Evolutionary conservation across 2,113 vertebrate genomes (phyloP).

Genomic region (Brienomyrus brachyistius): DNA sequence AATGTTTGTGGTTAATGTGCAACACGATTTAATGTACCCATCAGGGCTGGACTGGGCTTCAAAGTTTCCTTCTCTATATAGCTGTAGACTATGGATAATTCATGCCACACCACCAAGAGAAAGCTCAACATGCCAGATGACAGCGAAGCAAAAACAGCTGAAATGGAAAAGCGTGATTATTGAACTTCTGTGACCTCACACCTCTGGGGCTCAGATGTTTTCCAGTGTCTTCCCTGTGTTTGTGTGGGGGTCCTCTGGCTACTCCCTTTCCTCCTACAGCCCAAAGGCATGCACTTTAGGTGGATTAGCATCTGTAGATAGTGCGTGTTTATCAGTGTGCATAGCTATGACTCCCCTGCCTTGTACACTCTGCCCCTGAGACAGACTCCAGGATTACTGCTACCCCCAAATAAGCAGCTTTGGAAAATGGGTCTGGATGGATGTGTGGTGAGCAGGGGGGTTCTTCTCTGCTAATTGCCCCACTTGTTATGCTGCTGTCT

Average conservation of each 20-base stretch:
- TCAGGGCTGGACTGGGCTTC: not conserved
- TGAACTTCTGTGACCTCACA: not conserved
- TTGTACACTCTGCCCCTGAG: not conserved
- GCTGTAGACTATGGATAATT: not conserved
- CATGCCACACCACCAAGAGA: not conserved
- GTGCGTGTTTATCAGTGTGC: not conserved
- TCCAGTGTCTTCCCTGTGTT: not conserved
- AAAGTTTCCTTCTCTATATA: no score
- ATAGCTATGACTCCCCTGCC: not conserved
- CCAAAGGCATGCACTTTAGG: not conserved
- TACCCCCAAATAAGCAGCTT: not conserved
- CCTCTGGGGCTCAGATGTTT: not conserved
- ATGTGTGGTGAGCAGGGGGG: not conserved
- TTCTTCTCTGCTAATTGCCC: not conserved
- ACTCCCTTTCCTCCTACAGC: not conserved
- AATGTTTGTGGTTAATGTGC: not conserved
- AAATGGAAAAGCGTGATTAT: not conserved
- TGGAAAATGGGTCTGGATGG: not conserved
- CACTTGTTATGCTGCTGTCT: not conserved
- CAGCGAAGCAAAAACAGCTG: not conserved
- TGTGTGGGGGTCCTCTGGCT: not conserved
- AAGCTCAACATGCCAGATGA: not conserved
- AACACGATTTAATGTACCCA: not conserved
- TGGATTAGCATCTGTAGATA: not conserved
- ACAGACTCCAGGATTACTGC: not conserved